Percentiles rank a stretch among this genome's conserved stretches.
Conservation (phyloP, 2,888 invertebrate genomes). For the Noctua janthina region DNA sequence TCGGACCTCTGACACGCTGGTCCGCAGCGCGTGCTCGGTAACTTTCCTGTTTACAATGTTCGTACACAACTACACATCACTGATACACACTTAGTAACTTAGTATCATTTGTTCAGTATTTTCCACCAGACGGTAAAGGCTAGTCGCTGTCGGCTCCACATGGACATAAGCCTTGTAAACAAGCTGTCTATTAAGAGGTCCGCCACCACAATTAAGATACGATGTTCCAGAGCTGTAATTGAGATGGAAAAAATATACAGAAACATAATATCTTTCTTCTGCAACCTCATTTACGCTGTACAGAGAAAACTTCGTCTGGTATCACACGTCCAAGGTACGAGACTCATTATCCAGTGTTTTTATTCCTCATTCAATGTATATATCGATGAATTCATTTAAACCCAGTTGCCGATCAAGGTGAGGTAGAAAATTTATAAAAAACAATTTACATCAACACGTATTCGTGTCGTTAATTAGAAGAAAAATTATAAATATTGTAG, state of each 20-base stretch:
- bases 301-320: constrained; percentile 53
- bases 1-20: constrained; percentile 76
- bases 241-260: constrained; percentile 31
- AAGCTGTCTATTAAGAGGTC: constrained; percentile 42
- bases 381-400: constrained; percentile 62
- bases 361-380: constrained; percentile 65
- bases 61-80: constrained; percentile 53
- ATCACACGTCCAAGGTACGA: constrained; percentile 51
- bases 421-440: constrained; percentile 55
- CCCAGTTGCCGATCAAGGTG: constrained; percentile 61
- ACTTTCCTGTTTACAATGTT: constrained; percentile 84
- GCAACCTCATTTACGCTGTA: constrained; percentile 50
- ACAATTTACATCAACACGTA: constrained; percentile 39
- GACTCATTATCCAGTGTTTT: constrained; percentile 62
- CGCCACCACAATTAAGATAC: constrained; percentile 55
- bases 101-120: constrained; percentile 27
- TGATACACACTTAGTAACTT: constrained; percentile 17
- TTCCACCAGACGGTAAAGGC: constrained; percentile 38
- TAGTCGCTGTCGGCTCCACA: constrained; percentile 41
- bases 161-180: constrained; percentile 43
- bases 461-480: constrained; percentile 47
- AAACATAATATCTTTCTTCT: constrained; percentile 35
- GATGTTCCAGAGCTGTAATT: constrained; percentile 35
- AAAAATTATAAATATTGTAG: constrained; percentile 17
- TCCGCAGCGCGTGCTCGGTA: constrained; percentile 79